A percentile compares a stretch with the other conserved stretches of the same genome.
Conservation (phyloP, 2,888 invertebrate species). For the Ichneumoninae sp. region DNA sequence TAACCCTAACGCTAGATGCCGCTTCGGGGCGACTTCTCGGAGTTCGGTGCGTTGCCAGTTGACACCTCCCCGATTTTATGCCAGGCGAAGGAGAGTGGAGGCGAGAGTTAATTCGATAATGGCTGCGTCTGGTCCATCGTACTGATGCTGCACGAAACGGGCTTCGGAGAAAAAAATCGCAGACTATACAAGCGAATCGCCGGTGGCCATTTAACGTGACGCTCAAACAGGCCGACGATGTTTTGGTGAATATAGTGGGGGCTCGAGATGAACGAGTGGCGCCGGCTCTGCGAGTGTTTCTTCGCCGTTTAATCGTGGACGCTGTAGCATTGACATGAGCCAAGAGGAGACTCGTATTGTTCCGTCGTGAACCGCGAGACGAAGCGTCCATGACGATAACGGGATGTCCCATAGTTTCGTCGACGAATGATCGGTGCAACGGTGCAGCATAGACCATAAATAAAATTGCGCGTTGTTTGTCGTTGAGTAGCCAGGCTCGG, state of each 20-base stretch:
- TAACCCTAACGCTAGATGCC: neutral
- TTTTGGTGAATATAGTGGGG: slow-evolving; percentile 6
- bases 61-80: slow-evolving; percentile 10
- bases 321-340: neutral
- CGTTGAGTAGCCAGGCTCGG: neutral
- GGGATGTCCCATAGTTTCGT: neutral
- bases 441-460: neutral
- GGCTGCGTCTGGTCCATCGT: slow-evolving; percentile 53
- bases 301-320: neutral
- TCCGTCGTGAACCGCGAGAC: neutral
- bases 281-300: neutral
- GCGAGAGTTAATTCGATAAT: slow-evolving; percentile 17
- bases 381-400: neutral
- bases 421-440: neutral
- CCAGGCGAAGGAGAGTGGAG: neutral
- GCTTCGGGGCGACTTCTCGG: neutral
- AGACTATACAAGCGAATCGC: neutral
- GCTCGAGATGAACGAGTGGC: neutral
- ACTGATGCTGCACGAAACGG: slow-evolving; percentile 47
- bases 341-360: neutral
- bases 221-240: slow-evolving; percentile 32
- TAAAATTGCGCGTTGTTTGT: slow-evolving; percentile 6
- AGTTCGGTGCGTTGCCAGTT: neutral
- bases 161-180: neutral
- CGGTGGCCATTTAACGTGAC: neutral